These are phyloP conservation scores for Aphelinus atriplicis DNA, from an alignment of 1,140 invertebrate genomes.

Conservation along the genomic window DNA sequence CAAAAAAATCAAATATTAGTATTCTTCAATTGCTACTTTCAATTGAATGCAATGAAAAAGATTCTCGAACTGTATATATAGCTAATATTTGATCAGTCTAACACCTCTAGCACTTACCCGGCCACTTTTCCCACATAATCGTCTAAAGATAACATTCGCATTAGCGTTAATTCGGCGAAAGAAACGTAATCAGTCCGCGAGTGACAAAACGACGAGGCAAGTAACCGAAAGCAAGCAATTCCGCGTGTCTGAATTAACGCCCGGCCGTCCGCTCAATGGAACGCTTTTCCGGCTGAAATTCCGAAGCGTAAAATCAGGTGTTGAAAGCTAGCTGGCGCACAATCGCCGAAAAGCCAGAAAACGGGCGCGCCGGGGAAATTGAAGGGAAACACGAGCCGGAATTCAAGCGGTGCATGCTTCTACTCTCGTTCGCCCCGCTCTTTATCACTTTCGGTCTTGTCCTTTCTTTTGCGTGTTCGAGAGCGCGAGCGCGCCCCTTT, in stretches of 20 bases:
- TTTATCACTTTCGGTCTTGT: slow-evolving; percentile 16
- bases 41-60: too few species aligned
- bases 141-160: background rate
- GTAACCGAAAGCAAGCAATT: slow-evolving; percentile 14
- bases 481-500: background rate
- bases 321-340: slow-evolving; percentile 16
- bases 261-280: background rate
- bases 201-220: slow-evolving; percentile 4
- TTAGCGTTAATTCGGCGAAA: background rate
- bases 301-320: slow-evolving; percentile 23
- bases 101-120: too few species aligned
- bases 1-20: too few species aligned
- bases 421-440: background rate
- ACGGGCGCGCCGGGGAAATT: slow-evolving; percentile 17
- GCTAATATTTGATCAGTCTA: too few species aligned
- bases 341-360: slow-evolving; percentile 34
- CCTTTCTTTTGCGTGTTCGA: background rate
- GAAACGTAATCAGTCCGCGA: background rate
- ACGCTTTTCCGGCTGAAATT: slow-evolving; percentile 23
- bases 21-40: too few species aligned
- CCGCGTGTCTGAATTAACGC: slow-evolving; percentile 27
- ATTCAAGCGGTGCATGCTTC: background rate
- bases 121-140: too few species aligned
- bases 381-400: slow-evolving; percentile 13
- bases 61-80: too few species aligned